Evolutionary conservation across 2,888 invertebrate species (phyloP).

Genomic region (Ormyrus nitidulus): DNA sequence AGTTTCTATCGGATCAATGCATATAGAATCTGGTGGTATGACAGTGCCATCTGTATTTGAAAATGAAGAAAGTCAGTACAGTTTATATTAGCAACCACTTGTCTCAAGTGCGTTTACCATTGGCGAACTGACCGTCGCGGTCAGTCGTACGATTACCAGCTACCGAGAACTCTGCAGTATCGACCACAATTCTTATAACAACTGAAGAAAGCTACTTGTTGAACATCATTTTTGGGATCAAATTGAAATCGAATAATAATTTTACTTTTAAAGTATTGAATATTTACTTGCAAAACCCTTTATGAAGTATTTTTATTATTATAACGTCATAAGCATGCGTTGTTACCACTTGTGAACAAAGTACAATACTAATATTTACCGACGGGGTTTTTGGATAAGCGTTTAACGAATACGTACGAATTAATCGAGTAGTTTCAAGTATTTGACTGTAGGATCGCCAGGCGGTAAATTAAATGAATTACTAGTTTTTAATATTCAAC

Average conservation of each 20-base stretch:
- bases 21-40: not conserved
- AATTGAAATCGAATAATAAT: too few relatives aligned
- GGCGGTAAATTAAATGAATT: conserved; percentile 25
- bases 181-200: conserved; percentile 3
- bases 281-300: not conserved
- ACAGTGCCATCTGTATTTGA: conserved; percentile 20
- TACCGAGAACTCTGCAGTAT: conserved; percentile 30
- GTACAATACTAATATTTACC: conserved; percentile 32
- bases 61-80: not conserved
- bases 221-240: too few relatives aligned
- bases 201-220: too few relatives aligned
- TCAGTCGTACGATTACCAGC: conserved; percentile 22
- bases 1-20: too few relatives aligned
- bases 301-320: not conserved
- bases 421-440: conserved; percentile 54
- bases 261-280: too few relatives aligned
- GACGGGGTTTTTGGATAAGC: conserved; percentile 18
- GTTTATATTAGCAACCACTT: not conserved
- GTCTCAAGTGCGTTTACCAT: conserved; percentile 34
- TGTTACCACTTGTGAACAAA: not conserved
- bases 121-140: conserved; percentile 36
- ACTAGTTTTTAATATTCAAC: not conserved
- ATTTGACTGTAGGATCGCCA: conserved; percentile 61
- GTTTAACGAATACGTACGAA: not conserved
- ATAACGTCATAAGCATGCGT: not conserved